phyloP scores from a whole-genome alignment of 1,140 invertebrate genomes.

The Cephus cinctus region DNA sequence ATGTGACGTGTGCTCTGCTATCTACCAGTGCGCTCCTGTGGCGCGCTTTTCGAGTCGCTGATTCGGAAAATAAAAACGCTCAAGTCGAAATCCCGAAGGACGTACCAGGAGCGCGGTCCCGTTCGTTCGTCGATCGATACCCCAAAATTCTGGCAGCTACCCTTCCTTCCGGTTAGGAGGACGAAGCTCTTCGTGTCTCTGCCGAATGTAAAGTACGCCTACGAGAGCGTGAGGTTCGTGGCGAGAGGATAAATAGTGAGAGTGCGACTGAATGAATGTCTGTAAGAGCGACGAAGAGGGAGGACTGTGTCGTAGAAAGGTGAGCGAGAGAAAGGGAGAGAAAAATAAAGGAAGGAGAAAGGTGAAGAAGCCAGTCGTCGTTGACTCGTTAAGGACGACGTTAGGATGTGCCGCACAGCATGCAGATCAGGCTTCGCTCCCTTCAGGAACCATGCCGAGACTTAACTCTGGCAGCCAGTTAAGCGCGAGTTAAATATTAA shows the following conservation, averaged over 20 bases:
- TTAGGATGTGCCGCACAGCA: constrained; percentile 40
- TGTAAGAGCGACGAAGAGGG: not conserved
- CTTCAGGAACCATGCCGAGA: not conserved
- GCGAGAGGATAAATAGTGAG: constrained; percentile 12
- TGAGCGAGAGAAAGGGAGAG: constrained; percentile 24
- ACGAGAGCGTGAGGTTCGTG: constrained; percentile 10
- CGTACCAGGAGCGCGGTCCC: no score
- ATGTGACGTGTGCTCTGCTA: no score
- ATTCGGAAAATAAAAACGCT: no score
- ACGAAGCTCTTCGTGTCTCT: constrained; percentile 20
- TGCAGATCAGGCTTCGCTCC: constrained; percentile 40
- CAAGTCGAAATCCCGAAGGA: no score
- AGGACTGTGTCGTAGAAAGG: constrained; percentile 7
- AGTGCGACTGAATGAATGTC: constrained; percentile 1
- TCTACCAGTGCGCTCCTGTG: no score
- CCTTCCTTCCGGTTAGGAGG: no score
- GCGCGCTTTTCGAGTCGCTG: no score
- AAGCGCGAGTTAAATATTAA: constrained; percentile 43
- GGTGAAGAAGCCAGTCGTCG: constrained; percentile 42
- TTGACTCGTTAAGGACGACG: constrained; percentile 48
- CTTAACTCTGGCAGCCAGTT: not conserved
- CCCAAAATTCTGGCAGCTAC: no score
- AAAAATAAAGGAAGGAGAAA: constrained; percentile 23
- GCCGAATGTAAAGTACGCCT: constrained; percentile 42
- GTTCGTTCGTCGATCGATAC: no score